These are phyloP conservation scores for Aldabrachelys gigantea DNA, from an alignment of 2,113 vertebrate genomes.

Conservation along the genomic window DNA sequence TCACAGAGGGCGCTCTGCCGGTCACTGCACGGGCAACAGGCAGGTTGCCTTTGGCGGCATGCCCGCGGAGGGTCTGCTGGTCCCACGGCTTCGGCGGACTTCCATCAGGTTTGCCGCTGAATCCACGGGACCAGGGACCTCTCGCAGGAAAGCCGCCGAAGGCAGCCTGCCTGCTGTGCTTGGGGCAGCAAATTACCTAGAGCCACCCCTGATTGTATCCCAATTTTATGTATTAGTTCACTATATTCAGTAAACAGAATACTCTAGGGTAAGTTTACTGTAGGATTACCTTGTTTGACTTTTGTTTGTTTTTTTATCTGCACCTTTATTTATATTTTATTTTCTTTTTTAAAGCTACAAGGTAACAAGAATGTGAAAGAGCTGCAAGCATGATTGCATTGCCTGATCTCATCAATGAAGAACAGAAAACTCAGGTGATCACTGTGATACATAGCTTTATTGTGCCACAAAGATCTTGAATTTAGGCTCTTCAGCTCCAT, in stretches of 20 bases:
- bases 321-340: accelerated
- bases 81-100: too few relatives aligned
- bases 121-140: too few relatives aligned
- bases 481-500: slow-evolving; percentile 50
- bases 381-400: neutral
- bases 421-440: neutral
- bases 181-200: too few relatives aligned
- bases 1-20: too few relatives aligned
- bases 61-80: too few relatives aligned
- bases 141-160: too few relatives aligned
- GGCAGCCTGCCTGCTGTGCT: too few relatives aligned
- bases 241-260: neutral
- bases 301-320: neutral
- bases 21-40: too few relatives aligned
- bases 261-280: neutral
- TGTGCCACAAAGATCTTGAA: neutral
- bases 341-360: neutral
- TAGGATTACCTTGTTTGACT: neutral
- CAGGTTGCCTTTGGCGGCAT: too few relatives aligned
- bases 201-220: neutral
- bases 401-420: neutral
- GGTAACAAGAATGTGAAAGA: neutral
- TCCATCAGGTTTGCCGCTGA: too few relatives aligned
- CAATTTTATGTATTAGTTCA: accelerated
- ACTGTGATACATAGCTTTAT: accelerated